Conservation (phyloP, 2,888 invertebrate species). For the Melinopterus prodromus region DNA sequence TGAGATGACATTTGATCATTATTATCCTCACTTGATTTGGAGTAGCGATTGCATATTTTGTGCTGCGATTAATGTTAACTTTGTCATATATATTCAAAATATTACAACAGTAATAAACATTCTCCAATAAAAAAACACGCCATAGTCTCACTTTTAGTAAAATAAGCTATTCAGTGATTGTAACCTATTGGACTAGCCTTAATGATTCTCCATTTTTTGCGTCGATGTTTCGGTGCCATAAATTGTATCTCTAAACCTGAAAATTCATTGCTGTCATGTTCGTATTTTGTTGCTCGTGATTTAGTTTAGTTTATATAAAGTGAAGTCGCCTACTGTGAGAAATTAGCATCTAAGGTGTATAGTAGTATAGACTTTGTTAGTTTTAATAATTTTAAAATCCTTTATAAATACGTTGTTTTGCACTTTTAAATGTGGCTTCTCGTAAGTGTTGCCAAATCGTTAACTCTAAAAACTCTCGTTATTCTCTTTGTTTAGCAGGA, state of each 20-base stretch:
- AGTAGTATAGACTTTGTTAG: constrained; percentile 4
- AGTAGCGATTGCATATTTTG: background rate
- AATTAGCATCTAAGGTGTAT: background rate
- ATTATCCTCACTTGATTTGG: background rate
- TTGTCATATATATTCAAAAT: constrained; percentile 12
- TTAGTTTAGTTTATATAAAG: background rate
- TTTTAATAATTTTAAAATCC: constrained; percentile 4
- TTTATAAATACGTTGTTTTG: background rate
- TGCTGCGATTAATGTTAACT: background rate
- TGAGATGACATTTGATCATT: background rate
- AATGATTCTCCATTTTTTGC: background rate
- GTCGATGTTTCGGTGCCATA: constrained; percentile 20
- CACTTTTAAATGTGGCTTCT: background rate
- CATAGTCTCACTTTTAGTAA: background rate
- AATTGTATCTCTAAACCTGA: constrained; percentile 33
- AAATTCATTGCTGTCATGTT: constrained; percentile 11
- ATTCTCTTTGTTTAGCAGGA: background rate
- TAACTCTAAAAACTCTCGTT: background rate
- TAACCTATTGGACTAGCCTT: background rate
- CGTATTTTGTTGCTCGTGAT: background rate
- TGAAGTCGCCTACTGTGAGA: background rate
- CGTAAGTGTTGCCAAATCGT: background rate
- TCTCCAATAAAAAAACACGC: background rate
- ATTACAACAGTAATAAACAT: constrained; percentile 9
- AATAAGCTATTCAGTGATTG: background rate